Base-by-base conservation (phyloP, 2,888 invertebrate species). In the Eubasilissa splendida region DNA sequence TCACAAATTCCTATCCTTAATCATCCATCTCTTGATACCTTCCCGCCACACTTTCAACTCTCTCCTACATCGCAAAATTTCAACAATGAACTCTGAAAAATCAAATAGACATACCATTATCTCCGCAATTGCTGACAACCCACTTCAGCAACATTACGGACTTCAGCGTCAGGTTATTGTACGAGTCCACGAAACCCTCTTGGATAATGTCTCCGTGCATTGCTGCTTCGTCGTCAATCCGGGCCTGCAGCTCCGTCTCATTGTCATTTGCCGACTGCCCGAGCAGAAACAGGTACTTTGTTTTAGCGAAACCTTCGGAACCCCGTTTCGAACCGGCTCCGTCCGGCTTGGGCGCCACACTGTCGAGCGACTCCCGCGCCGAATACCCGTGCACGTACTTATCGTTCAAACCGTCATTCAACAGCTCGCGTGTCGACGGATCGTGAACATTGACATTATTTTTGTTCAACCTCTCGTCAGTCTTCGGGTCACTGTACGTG, bases 91-190 rank as follows among this genome's bases (percentile, higher is more conserved):
- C 22, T 22, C 22, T 22, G 22, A 22, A 42, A 42, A 50, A 14
- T 12, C 14, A 42, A 65, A 52, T 52, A 59, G 11, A 68, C 77
- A 83, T 70, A 85, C 88, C 89, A 58, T 89, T 89, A 75, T 90
- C 88, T 73, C 83, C 84, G 85, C 96, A 96, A 85, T 93, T 92
- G 59, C 91, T 91, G 7, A 91, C 93, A 33, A 95, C 93, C 94
- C 96, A 95, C 86, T 96, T 96, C 80, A 97, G 87, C 91, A 96
- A 93, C 93, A 96, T 94, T 11, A 96, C 93, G 68, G 96, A 95
- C 87, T 97, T 97, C 50, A 97, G 86, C 0, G 96, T 97, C 84
- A 96, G 90, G 91, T 97, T 97, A 87, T 96, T 95, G 86, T 97
- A 96, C 0, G 95, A 93, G 87, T 97, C 97, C 59, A 94, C 87